Evolutionary conservation across 2,888 invertebrate genomes (phyloP).

Genomic region (Cryptocephalus moraei): DNA sequence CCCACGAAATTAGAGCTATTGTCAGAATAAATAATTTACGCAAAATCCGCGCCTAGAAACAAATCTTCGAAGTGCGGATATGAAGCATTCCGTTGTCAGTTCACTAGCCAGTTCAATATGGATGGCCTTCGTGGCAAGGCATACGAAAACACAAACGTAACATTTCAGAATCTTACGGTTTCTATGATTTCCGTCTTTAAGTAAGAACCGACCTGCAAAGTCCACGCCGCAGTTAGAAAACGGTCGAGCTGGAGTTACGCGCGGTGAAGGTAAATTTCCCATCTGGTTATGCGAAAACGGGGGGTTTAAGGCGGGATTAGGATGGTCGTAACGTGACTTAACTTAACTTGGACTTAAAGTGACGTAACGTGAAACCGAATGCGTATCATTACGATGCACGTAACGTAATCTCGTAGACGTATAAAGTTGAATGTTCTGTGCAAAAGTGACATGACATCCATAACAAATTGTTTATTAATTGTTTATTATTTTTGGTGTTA

Average conservation of each 20-base stretch:
- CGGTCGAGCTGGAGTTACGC: not conserved
- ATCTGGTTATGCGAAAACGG: not conserved
- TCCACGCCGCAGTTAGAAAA: not conserved
- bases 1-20: slow-evolving; percentile 2
- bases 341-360: too few relatives aligned
- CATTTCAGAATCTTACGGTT: not conserved
- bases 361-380: too few relatives aligned
- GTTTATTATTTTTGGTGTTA: too few relatives aligned
- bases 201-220: not conserved
- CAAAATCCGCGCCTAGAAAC: not conserved
- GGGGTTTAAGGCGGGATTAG: too few relatives aligned
- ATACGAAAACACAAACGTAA: not conserved
- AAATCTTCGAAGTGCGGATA: not conserved
- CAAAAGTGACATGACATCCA: too few relatives aligned
- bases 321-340: too few relatives aligned
- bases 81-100: not conserved
- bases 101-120: not conserved
- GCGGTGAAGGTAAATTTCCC: not conserved
- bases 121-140: not conserved
- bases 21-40: not conserved
- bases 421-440: too few relatives aligned
- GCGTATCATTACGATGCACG: too few relatives aligned
- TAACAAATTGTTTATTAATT: too few relatives aligned
- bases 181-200: not conserved
- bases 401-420: too few relatives aligned